Conservation (phyloP, 2,888 invertebrate genomes). For the Pemphredon lugubris region DNA sequence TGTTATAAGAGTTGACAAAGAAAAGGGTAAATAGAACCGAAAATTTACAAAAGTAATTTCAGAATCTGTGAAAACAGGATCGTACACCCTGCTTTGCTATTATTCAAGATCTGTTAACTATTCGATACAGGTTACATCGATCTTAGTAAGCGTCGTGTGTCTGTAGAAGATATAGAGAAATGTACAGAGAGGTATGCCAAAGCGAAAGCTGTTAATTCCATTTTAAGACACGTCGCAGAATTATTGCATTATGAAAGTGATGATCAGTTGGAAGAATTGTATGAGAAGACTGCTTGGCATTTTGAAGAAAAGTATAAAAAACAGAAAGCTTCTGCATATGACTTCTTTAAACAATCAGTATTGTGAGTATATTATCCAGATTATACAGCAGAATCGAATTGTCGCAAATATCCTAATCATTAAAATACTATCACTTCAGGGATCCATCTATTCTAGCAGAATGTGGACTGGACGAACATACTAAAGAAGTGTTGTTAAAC, state of each 20-base stretch:
- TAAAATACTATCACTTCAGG: conserved; percentile 81
- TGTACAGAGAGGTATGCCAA: conserved; percentile 99
- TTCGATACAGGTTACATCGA: conserved; percentile 94
- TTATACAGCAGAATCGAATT: background rate
- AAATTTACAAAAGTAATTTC: background rate
- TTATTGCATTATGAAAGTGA: conserved; percentile 94
- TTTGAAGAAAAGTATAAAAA: conserved; percentile 98
- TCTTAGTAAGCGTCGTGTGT: conserved; percentile 98
- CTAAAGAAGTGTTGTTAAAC: conserved; percentile 94
- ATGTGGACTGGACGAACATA: conserved; percentile 95
- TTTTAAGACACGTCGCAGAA: conserved; percentile 98
- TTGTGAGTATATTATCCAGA: conserved; percentile 84
- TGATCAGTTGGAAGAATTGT: conserved; percentile 96
- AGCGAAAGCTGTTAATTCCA: conserved; percentile 98
- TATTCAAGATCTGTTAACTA: conserved; percentile 4
- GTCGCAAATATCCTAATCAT: conserved; percentile 8
- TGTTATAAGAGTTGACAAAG: conserved; percentile 99
- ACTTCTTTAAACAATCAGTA: conserved; percentile 99
- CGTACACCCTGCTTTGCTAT: background rate
- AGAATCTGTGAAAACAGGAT: background rate
- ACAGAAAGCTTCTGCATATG: conserved; percentile 97
- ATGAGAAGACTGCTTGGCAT: conserved; percentile 98
- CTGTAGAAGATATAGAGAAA: conserved; percentile 98
- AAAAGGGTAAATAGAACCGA: conserved; percentile 89
- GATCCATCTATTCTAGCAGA: conserved; percentile 97